Evolutionary conservation across 2,797 vertebrate genomes (phyloP), one percentile per base, ranked within the genome.

Genomic region (Gephyroberyx darwinii): DNA sequence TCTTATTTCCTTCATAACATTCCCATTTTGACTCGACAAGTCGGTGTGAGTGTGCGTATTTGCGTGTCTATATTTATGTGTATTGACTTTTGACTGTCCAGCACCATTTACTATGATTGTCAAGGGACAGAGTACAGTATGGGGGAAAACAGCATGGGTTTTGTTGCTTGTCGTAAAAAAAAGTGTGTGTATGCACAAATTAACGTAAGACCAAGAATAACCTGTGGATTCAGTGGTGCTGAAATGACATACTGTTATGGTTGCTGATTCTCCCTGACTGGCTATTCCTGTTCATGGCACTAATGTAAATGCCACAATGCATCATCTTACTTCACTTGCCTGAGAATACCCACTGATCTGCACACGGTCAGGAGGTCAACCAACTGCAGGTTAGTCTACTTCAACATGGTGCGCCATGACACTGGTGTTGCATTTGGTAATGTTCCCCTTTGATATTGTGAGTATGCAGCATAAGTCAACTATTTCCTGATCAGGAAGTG

Each of bases 241-340:
- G 71, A 77, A 88, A 37, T 75, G 71, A 86, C 76, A 69, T 41
- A 8, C 45, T 80, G 77, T 85, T 83, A 75, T 83, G 85, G 83
- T 86, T 84, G 81, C 71, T 77, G 87, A 77, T 50, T 86, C 72
- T 61, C 69, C 65, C 56, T 70, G 78, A 88, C 84, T 67, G 80
- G 86, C 64, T 57, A 76, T 50, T 83, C 68, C 81, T 88, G 83
- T 83, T 81, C 83, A 78, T 81, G 80, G 75, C 80, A 73, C 50
- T 86, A 90, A 92, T 82, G 81, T 81, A 89, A 84, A 90, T 86
- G 92, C 92, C 91, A 90, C 64, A 77, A 71, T 60, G 75, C 77
- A 89, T 94, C 88, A 91, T 83, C 62, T 72, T 88, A 82, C 82
- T 84, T 86, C 71, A 68, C 85, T 88, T 71, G 77, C 74, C 81